Evolutionary conservation across 2,113 vertebrate genomes (phyloP), one percentile per base, ranked within the genome.

Genomic region (Lepidothrix coronata): DNA sequence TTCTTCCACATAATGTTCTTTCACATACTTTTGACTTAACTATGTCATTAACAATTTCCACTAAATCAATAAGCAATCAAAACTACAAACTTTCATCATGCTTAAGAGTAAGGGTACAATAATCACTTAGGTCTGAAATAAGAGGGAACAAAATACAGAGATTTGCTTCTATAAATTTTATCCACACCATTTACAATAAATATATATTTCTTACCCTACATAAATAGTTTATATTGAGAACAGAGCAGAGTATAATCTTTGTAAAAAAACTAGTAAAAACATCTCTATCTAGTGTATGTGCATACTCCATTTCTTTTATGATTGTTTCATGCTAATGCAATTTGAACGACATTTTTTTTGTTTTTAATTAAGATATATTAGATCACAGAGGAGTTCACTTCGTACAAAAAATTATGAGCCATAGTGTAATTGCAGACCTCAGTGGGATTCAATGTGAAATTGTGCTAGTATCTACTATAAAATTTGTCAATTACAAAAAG

Each of bases 321-420:
- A 74, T 75, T 95, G 31, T 94, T 95, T 49, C 78, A 23, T 96
- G 52, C 25, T 70, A 86, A 86, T 44, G 12, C 2, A 77, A 74
- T n/a, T 54, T 94, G 49, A 59, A 82, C 72, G 88, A 21, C 73
- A 68, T 57, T 94, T 92, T 93, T 97, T 82, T 70, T 48, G 6
- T 2, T 95, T 96, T 96, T 95, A 96, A 94, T 97, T 96, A 96
- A 93, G 75, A 97, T 76, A 72, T 84, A 96, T 82, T 93, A 89
- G 54, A 91, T 83, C 88, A 94, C 85, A 95, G 48, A 94, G 28
- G 51, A 80, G 11, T 84, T 95, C 46, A 91, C 37, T 91, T 95
- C 94, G 68, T 82, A 73, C 61, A 63, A 61, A 95, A 81, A 97
- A 95, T 77, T 88, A 84, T 49, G 74, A 93, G 67, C 59, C 52